Evolutionary conservation across 2,113 vertebrate genomes (phyloP), one percentile per base, ranked within the genome.

Genomic region (Probosciger aterrimus): DNA sequence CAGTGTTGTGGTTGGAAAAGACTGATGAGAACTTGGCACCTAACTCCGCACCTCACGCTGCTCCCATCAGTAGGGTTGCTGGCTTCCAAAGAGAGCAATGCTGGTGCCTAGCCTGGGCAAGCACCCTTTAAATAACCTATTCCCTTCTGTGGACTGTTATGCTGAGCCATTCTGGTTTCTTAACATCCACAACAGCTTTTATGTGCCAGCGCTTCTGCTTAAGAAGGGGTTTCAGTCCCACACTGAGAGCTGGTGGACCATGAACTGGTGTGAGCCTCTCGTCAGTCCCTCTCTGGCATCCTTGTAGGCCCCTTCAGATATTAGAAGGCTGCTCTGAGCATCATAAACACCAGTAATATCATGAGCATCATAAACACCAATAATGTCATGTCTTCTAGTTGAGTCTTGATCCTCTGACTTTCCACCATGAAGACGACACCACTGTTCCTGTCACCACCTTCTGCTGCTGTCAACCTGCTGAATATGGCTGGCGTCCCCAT

Each of bases 11-110:
- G 31, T 79, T 86, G 90, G 92, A 90, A 96, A 92, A 86, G 79
- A 64, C 75, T 81, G 88, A 59, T 86, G 88, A 90, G 90, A 93
- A 78, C 63, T 90, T 94, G 94, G 93, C 87, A 80, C 68, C 63
- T 49, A 47, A 44, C 28, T 57, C 49, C 20, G 53, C 53, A 43
- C 49, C 63, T 94, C 8, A 0, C 10, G 23, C 82, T 53, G 39
- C 65, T 93, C 30, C 41, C 22, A 37, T 19, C 28, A 10, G 52
- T 6, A 64, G 84, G 41, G 43, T 0, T 87, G 6, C 64, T 2
- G 5, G 83, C 30, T 69, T 70, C 73, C 53, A 88, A 73, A 82
- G 65, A 82, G 74, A 91, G 49, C 31, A 15, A 1, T 83, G 68
- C 82, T 82, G 75, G 31, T 63, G 23, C 9, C 2, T 49, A 81